Conservation (phyloP, 2,888 invertebrate species). For the Tyria jacobaeae region DNA sequence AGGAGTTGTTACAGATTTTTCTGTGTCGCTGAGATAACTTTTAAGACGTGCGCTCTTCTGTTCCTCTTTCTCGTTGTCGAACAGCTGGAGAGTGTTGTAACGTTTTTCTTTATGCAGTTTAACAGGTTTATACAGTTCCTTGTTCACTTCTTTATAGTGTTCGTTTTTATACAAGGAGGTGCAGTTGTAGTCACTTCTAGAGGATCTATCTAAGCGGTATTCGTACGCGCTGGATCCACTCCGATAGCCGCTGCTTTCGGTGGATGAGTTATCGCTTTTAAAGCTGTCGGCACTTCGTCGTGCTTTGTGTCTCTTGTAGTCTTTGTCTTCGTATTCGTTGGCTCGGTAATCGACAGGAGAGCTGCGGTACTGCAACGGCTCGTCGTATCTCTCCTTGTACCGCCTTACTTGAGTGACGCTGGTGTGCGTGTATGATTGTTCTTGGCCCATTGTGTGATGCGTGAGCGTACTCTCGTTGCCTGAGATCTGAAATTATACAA, state of each 20-base stretch:
- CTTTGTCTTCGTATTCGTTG: slow-evolving; percentile 60
- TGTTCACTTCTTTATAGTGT: slow-evolving; percentile 81
- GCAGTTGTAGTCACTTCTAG: slow-evolving; percentile 77
- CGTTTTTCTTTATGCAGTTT: slow-evolving; percentile 82
- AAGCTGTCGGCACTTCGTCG: slow-evolving; percentile 77
- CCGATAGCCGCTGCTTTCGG: slow-evolving; percentile 80
- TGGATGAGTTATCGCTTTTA: slow-evolving; percentile 79
- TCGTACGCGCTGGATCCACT: slow-evolving; percentile 81
- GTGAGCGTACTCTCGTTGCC: slow-evolving; percentile 63
- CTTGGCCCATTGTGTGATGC: slow-evolving; percentile 78
- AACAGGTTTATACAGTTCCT: slow-evolving; percentile 82
- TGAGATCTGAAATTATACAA: slow-evolving; percentile 69
- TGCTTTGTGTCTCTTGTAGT: slow-evolving; percentile 73
- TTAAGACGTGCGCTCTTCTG: slow-evolving; percentile 69
- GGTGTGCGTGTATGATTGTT: slow-evolving; percentile 79
- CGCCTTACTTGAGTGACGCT: slow-evolving; percentile 68
- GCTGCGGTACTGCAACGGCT: slow-evolving; percentile 64
- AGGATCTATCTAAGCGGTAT: slow-evolving; percentile 75
- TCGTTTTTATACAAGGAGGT: slow-evolving; percentile 84
- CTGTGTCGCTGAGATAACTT: slow-evolving; percentile 73
- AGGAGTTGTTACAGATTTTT: slow-evolving; percentile 75
- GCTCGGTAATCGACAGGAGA: slow-evolving; percentile 63
- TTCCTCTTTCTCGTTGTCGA: slow-evolving; percentile 74
- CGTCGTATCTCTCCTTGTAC: slow-evolving; percentile 74
- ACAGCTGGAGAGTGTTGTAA: slow-evolving; percentile 74